Base-by-base conservation (phyloP, 1,140 invertebrate species). In the Papilio aristodemus region DNA sequence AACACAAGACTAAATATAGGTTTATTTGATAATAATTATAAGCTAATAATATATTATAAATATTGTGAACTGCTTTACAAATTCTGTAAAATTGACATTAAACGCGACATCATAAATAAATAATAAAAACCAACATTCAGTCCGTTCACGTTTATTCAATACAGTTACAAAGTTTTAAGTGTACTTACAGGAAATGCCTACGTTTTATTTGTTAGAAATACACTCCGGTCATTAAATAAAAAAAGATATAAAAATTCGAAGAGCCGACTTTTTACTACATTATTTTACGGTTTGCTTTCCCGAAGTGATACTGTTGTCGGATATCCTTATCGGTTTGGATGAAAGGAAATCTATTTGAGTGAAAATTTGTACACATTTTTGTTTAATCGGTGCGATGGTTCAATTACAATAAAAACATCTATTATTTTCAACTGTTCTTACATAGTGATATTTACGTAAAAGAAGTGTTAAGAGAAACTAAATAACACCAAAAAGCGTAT, bases 131-230 rank as follows among this genome's bases (percentile, higher is more conserved):
- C 17, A 38, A 38, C 58, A 38, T 37, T 32, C 32, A 19, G 25
- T 39, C 14, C 36, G 58, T 59, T 59, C 10, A 62, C 32, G 14
- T 62, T 62, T 62, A 27, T 62, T 39, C 36, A 19, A 37, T 62
- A 62, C 59, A 10, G 59, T 38, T 62, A 37, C 59, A 62, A 62
- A 62, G 27, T 62, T 62, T 32, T 62, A 62, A 62, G 59, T 11
- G 36, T 62, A 62, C 59, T 62, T 62, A 62, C n/a, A 62, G 59
- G 59, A 62, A 62, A 62, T 37, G 59, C 17, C 59, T 38, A 62
- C 59, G 36, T 62, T 62, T 62, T 62, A 37, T 62, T 62, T 38
- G 59, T 38, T 62, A 62, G 36, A 62, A 62, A 37, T 62, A 62
- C 59, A 36, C 27, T 62, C n/a, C 14, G 14, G 32, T 14, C 17